Percentiles rank a stretch among this genome's conserved stretches.
Evolutionary conservation across 2,888 invertebrate species (phyloP).

Genomic region (Cataglyphis altisquamis): DNA sequence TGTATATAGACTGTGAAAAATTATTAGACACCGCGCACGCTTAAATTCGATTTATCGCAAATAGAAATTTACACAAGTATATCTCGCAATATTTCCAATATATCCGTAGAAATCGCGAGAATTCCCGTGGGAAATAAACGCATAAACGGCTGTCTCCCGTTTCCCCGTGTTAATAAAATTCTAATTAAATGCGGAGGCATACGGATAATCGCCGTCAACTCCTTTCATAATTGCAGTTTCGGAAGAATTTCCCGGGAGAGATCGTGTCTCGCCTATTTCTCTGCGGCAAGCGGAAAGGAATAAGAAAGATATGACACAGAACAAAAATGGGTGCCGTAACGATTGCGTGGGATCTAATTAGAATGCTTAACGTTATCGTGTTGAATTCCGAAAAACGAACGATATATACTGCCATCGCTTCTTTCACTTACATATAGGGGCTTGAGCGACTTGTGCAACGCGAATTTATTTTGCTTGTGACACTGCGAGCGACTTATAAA

Average conservation of each 20-base stretch:
- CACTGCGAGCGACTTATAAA: slow-evolving; percentile 59
- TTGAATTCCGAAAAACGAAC: slow-evolving; percentile 43
- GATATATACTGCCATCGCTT: slow-evolving; percentile 49
- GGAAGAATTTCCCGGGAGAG: slow-evolving; percentile 3
- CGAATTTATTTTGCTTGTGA: slow-evolving; percentile 55
- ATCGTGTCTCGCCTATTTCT: background rate
- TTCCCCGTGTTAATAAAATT: slow-evolving; percentile 43
- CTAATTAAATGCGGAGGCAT: slow-evolving; percentile 33
- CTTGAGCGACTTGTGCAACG: slow-evolving; percentile 60
- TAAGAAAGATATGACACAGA: background rate
- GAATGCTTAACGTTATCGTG: slow-evolving; percentile 60
- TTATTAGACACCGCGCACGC: background rate
- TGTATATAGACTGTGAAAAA: background rate
- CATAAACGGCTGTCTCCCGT: slow-evolving; percentile 6
- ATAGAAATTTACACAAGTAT: background rate
- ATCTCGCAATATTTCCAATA: background rate
- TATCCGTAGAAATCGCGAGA: background rate
- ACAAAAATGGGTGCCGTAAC: background rate
- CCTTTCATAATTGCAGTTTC: slow-evolving; percentile 38
- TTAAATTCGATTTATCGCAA: background rate
- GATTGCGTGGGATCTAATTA: slow-evolving; percentile 56
- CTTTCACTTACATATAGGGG: slow-evolving; percentile 19
- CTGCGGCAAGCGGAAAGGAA: background rate
- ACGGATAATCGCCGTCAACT: slow-evolving; percentile 30
- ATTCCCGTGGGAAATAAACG: slow-evolving; percentile 19